Evolutionary conservation across 1,140 invertebrate genomes (phyloP).

Genomic region (Limonius californicus): DNA sequence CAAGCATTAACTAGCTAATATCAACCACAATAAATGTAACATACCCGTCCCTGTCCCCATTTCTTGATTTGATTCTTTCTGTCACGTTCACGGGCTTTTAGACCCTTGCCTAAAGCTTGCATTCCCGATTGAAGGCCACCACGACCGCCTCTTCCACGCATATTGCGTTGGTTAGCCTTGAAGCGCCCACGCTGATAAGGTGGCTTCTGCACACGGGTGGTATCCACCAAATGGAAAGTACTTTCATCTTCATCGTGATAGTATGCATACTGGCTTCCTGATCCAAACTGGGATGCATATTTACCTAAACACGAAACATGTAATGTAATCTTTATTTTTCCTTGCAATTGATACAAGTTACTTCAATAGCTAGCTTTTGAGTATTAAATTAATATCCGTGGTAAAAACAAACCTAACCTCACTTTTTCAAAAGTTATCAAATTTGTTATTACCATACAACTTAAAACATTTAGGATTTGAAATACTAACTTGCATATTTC

Average conservation of each 20-base stretch:
- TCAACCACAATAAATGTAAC: conserved; percentile 42
- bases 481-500: conserved; percentile 84
- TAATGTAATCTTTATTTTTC: too few species aligned
- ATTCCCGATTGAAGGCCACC: conserved; percentile 61
- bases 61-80: conserved; percentile 70
- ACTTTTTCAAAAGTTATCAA: too few species aligned
- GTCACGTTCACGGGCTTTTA: conserved; percentile 56
- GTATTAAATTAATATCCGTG: background rate
- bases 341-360: background rate
- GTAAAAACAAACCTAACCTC: too few species aligned
- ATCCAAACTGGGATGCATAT: conserved; percentile 93
- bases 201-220: conserved; percentile 84
- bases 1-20: too few species aligned
- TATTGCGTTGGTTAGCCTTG: conserved; percentile 74
- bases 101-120: conserved; percentile 57
- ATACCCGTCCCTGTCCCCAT: conserved; percentile 80
- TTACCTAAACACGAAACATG: too few species aligned
- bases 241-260: conserved; percentile 98
- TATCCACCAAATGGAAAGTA: conserved; percentile 97
- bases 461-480: too few species aligned
- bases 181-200: conserved; percentile 86
- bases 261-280: conserved; percentile 93
- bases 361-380: background rate
- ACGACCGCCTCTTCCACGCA: conserved; percentile 69
- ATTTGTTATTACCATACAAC: too few species aligned